phyloP scores from a whole-genome alignment of 2,797 vertebrate genomes.

The Catharus ustulatus region DNA sequence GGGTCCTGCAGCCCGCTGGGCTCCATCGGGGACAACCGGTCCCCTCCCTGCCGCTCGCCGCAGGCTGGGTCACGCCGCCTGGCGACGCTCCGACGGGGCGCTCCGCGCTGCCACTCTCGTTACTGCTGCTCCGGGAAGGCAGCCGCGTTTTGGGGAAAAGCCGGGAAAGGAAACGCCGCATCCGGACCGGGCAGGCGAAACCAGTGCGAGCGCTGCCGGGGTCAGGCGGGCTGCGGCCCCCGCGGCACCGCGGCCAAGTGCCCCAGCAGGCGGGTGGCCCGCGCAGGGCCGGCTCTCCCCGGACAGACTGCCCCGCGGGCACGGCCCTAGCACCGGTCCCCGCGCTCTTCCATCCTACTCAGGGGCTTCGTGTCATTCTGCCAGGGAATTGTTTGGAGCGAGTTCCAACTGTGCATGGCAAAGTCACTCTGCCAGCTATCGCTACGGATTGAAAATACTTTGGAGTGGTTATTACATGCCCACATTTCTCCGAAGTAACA shows the following conservation, averaged over 20 bases:
- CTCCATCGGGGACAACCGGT: not conserved
- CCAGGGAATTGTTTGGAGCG: not conserved
- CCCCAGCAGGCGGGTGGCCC: not conserved
- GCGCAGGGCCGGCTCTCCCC: no score
- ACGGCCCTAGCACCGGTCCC: not conserved
- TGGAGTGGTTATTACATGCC: not conserved
- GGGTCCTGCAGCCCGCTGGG: not conserved
- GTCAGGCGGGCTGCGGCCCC: not conserved
- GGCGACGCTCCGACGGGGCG: not conserved
- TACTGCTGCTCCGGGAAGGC: not conserved
- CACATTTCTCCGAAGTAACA: conserved; percentile 41
- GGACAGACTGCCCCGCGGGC: accelerated
- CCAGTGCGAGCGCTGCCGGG: not conserved
- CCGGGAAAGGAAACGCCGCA: not conserved
- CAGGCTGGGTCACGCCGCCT: not conserved
- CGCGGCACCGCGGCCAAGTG: not conserved
- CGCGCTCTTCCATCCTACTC: not conserved
- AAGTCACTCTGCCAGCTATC: not conserved
- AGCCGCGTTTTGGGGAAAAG: not conserved
- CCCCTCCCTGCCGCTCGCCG: not conserved
- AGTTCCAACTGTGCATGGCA: not conserved
- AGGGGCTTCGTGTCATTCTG: not conserved
- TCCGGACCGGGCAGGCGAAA: not conserved
- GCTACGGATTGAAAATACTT: not conserved
- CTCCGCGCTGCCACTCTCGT: not conserved